Evolutionary conservation across 2,888 invertebrate species (phyloP).

Genomic region (Drosophila demipolita): DNA sequence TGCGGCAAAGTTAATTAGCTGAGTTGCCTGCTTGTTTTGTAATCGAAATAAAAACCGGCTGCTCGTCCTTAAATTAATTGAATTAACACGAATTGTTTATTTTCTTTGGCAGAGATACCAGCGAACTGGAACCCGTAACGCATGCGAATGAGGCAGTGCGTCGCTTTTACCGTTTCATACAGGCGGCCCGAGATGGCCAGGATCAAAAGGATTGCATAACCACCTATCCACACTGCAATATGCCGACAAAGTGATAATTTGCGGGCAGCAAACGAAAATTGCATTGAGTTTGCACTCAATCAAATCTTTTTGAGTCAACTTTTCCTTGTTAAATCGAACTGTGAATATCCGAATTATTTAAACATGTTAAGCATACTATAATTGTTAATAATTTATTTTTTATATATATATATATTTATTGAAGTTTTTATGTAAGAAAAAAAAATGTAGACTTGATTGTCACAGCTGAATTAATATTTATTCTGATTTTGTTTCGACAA

Average conservation of each 20-base stretch:
- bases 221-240: slow-evolving; percentile 89
- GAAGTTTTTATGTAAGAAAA: slow-evolving; percentile 31
- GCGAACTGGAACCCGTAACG: slow-evolving; percentile 89
- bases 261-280: slow-evolving; percentile 7
- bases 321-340: slow-evolving; percentile 70
- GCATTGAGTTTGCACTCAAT: slow-evolving; percentile 21
- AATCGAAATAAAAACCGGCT: slow-evolving; percentile 6
- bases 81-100: slow-evolving; percentile 36
- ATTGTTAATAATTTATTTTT: slow-evolving; percentile 64
- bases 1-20: slow-evolving; percentile 66
- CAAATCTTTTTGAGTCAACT: slow-evolving; percentile 61
- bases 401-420: slow-evolving; percentile 54
- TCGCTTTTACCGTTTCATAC: slow-evolving; percentile 91
- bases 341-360: slow-evolving; percentile 61
- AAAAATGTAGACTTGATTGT: slow-evolving; percentile 9
- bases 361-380: slow-evolving; percentile 48
- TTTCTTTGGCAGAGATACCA: slow-evolving; percentile 88
- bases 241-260: slow-evolving; percentile 75
- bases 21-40: slow-evolving; percentile 39
- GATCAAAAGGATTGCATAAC: slow-evolving; percentile 91
- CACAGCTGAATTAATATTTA: slow-evolving; percentile 55
- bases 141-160: slow-evolving; percentile 88
- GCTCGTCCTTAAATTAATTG: slow-evolving; percentile 33
- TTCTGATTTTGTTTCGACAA: slow-evolving; percentile 71
- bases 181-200: slow-evolving; percentile 93